A percentile compares a stretch with the other conserved stretches of the same genome.
Evolutionary conservation across 2,797 vertebrate genomes (phyloP).

Genomic region (Halcyon smyrnensis): DNA sequence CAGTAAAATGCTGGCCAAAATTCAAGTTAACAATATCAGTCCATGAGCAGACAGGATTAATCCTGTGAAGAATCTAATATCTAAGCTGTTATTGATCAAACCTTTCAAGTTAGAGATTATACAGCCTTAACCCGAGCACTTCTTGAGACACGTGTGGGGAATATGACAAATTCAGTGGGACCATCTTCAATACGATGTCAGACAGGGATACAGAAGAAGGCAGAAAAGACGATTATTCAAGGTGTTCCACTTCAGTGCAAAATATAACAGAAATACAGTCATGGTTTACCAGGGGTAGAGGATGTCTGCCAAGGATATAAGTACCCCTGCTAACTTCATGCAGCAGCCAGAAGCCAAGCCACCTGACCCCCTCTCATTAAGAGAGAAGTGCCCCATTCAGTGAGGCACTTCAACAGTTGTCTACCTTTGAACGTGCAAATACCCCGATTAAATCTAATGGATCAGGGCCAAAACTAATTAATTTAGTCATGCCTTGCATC

Average conservation of each 20-base stretch:
- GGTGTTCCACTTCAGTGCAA: neutral
- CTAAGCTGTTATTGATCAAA: neutral
- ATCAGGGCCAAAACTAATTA: constrained; percentile 65
- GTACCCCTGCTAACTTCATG: neutral
- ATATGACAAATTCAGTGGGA: neutral
- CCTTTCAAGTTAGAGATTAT: neutral
- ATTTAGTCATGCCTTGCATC: constrained; percentile 62
- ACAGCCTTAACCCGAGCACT: neutral
- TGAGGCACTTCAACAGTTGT: constrained; percentile 50
- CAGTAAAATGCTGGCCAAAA: neutral
- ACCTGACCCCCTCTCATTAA: constrained; percentile 22
- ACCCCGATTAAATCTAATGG: constrained; percentile 55
- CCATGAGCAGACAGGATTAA: neutral
- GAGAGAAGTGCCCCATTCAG: constrained; percentile 48
- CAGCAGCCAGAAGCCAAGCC: neutral
- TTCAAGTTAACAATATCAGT: neutral
- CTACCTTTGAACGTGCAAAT: constrained; percentile 59
- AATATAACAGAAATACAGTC: neutral
- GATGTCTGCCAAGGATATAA: neutral
- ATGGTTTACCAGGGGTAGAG: neutral
- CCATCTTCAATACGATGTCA: neutral
- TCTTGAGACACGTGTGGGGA: neutral
- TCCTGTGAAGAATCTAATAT: neutral
- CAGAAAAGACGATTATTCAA: neutral
- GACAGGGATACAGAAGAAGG: neutral